Evolutionary conservation across 2,797 vertebrate species (phyloP).

Genomic region (Serranus cabrilla): DNA sequence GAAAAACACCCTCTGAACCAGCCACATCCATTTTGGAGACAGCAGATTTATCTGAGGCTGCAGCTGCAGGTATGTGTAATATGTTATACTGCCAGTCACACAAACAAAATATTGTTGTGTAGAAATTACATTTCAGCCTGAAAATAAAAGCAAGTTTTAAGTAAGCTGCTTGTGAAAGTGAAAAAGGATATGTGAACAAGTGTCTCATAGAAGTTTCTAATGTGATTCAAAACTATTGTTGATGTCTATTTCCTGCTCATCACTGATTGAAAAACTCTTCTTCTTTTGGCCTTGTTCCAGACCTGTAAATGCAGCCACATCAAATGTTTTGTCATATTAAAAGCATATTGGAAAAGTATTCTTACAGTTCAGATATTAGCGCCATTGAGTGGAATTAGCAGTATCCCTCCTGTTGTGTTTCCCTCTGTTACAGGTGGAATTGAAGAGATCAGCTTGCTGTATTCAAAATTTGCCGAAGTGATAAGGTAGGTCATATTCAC

Average conservation of each 20-base stretch:
- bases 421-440: slow-evolving; percentile 59
- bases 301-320: no score
- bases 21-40: slow-evolving; percentile 33
- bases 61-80: slow-evolving; percentile 68
- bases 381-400: neutral
- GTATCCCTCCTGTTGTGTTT: slow-evolving; percentile 1
- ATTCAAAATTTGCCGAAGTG: slow-evolving; percentile 74
- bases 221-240: no score
- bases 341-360: no score
- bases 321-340: no score
- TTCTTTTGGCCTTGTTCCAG: no score
- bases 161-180: neutral
- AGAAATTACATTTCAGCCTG: no score
- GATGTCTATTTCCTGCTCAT: no score
- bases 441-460: slow-evolving; percentile 68
- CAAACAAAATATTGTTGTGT: no score
- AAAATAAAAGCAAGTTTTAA: no score
- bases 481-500: slow-evolving; percentile 69
- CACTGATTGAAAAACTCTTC: no score
- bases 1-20: slow-evolving; percentile 33
- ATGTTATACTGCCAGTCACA: neutral
- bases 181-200: neutral
- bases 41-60: slow-evolving; percentile 58
- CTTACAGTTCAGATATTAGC: no score
- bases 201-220: no score